These are phyloP conservation scores for Triplophysa dalaica DNA, from an alignment of 2,113 vertebrate genomes.

Conservation along the genomic window DNA sequence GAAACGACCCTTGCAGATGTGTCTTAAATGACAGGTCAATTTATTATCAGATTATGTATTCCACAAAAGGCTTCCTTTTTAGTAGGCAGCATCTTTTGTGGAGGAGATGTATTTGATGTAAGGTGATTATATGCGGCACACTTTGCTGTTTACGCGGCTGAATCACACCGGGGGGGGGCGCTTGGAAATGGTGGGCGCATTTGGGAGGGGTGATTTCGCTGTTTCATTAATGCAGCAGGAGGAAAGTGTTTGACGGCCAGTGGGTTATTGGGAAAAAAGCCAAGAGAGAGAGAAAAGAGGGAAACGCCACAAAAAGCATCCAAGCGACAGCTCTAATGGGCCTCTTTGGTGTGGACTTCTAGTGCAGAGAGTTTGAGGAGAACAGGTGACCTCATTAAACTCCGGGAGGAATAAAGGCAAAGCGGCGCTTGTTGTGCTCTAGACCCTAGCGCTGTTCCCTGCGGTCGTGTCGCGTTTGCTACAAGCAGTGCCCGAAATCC, in stretches of 20 bases:
- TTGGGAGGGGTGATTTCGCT: slow-evolving; percentile 44
- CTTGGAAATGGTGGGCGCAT: slow-evolving; percentile 57
- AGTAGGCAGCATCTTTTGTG: slow-evolving; percentile 53
- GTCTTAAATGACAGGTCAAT: slow-evolving; percentile 63
- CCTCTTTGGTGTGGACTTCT: slow-evolving; percentile 33
- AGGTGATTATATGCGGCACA: slow-evolving; percentile 55
- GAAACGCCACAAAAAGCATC: slow-evolving; percentile 44
- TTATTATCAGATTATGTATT: slow-evolving; percentile 63
- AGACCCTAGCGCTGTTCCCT: slow-evolving; percentile 28
- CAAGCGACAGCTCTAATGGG: slow-evolving; percentile 37
- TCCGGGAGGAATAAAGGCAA: slow-evolving; percentile 31
- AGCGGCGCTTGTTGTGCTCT: not conserved
- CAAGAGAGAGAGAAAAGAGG: slow-evolving; percentile 47
- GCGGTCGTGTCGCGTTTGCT: slow-evolving; percentile 37
- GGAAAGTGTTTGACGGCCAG: slow-evolving; percentile 64
- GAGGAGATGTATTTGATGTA: slow-evolving; percentile 48
- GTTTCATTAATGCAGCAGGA: slow-evolving; percentile 54
- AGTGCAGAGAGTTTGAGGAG: slow-evolving; percentile 39
- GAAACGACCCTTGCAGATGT: slow-evolving; percentile 55
- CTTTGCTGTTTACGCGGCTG: slow-evolving; percentile 58
- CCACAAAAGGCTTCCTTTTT: slow-evolving; percentile 55
- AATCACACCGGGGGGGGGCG: slow-evolving; percentile 44
- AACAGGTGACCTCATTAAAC: slow-evolving; percentile 48
- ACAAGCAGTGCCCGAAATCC: slow-evolving; percentile 46
- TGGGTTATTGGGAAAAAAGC: slow-evolving; percentile 58